phyloP scores from a whole-genome alignment of 2,797 vertebrate species.

The Morelia viridis region DNA sequence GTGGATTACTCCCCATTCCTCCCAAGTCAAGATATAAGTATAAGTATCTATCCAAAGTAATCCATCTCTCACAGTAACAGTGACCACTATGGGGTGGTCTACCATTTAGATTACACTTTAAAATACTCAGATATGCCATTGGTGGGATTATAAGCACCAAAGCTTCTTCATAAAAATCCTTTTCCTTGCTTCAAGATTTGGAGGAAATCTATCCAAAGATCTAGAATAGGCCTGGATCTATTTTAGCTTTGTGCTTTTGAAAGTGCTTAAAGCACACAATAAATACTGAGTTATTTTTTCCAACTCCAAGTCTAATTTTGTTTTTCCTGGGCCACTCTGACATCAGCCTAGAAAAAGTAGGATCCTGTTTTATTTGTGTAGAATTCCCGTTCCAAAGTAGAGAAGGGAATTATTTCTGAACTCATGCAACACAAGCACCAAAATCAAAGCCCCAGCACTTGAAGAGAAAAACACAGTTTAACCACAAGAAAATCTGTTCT shows the following conservation, averaged over 20 bases:
- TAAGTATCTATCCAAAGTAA: neutral
- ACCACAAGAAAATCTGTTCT: neutral
- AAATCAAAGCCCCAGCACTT: no score
- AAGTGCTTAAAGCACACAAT: neutral
- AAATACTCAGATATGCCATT: neutral
- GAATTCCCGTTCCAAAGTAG: neutral
- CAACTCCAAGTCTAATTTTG: neutral
- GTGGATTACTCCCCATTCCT: neutral
- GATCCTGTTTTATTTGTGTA: neutral
- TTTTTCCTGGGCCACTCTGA: neutral
- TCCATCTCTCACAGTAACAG: neutral
- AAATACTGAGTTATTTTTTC: neutral
- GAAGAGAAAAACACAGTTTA: neutral
- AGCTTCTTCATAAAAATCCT: neutral
- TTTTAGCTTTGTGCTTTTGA: neutral
- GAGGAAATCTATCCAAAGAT: neutral
- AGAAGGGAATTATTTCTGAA: neutral
- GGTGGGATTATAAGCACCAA: neutral
- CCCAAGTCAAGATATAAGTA: neutral
- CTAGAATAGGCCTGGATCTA: neutral
- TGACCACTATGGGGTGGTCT: neutral
- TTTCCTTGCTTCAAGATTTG: neutral
- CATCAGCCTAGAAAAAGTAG: neutral
- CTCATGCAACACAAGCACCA: neutral
- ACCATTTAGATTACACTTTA: neutral